Evolutionary conservation across 2,113 vertebrate species (phyloP).

Genomic region (Hucho hucho): DNA sequence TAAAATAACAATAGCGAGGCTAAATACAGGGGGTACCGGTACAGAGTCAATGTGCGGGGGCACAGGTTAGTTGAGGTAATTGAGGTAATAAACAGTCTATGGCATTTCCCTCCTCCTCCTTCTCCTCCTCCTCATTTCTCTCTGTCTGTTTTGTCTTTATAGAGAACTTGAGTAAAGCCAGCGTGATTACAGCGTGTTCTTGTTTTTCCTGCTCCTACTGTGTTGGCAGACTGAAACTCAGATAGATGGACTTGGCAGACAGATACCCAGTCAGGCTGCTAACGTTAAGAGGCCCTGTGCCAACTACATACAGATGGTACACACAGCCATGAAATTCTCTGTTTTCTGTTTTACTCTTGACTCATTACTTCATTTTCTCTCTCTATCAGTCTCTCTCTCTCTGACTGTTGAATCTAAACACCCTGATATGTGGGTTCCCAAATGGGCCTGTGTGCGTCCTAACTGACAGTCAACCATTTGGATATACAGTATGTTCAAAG

Average conservation of each 20-base stretch:
- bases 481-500: constrained; percentile 64
- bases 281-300: neutral
- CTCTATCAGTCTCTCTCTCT: constrained; percentile 41
- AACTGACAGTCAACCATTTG: constrained; percentile 61
- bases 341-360: neutral
- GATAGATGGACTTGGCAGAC: neutral
- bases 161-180: constrained; percentile 9
- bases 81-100: neutral
- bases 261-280: neutral
- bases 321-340: neutral
- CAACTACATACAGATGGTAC: neutral
- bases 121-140: neutral
- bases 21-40: too few species aligned
- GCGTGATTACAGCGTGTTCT: constrained; percentile 10
- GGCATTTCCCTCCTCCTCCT: neutral
- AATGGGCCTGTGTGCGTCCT: constrained; percentile 47
- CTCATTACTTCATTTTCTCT: constrained; percentile 27
- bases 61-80: too few species aligned
- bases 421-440: constrained; percentile 27
- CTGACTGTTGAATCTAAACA: constrained; percentile 59
- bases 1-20: too few species aligned
- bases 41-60: too few species aligned
- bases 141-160: neutral
- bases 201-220: constrained; percentile 15
- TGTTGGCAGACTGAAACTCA: neutral